Evolutionary conservation across 2,797 vertebrate genomes (phyloP), one percentile per base, ranked within the genome.

Genomic region (Leuciscus waleckii): DNA sequence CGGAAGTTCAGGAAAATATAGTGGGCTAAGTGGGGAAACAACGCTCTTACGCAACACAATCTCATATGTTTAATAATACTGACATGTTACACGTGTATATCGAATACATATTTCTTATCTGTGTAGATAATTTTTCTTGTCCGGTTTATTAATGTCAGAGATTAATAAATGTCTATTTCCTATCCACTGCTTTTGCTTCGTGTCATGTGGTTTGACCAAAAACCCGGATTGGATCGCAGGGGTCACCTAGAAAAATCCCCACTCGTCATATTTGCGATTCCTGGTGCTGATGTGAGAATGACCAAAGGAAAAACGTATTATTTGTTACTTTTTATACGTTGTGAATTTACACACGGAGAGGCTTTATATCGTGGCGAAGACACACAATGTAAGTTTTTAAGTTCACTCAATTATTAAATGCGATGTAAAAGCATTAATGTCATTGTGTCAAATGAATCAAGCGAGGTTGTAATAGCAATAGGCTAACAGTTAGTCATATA

Each of bases 201-300:
- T 90, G 94, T 95, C 95, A 96, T 95, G 94, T 95, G 95, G 95
- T 93, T 88, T 88, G 91, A 71, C 82, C 41, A 92, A 96, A 95
- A 95, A 94, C 94, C 93, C 93, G 95, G 91, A 94, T 94, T 95
- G 95, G 95, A 95, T 94, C 94, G 35, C 82, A 0, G 80, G 3
- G 92, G 94, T 96, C 95, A 96, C 92, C 94, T 95, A 92, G 92
- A 89, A 83, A 19, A 79, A 23, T 86, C 61, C 77, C n/a, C 74
- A 58, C 85, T 87, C 88, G 74, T 82, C 86, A 71, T 35, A 23
- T 80, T 67, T 35, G 23, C 29, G 35, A 63, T 75, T 56, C 23
- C 29, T 54, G 19, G 69, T n/a, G 84, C 10, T 65, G 23, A 16
- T 63, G 83, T 2, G 17, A 51, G 46, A 16, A 49, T 51, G 76